phyloP scores from a whole-genome alignment of 2,113 vertebrate genomes.

The Myiopsitta monachus region DNA sequence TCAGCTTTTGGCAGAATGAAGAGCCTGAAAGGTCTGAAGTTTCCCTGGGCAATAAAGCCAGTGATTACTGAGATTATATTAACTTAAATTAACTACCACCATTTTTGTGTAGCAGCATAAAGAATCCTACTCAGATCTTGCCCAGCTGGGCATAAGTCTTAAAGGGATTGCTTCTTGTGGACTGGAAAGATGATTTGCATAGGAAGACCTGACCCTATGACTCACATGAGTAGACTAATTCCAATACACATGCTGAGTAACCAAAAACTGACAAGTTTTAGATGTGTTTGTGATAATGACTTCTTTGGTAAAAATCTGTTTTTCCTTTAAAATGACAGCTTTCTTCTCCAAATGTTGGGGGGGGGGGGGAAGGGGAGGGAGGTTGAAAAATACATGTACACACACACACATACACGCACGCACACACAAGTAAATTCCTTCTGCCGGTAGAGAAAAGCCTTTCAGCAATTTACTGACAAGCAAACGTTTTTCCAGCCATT shows the following conservation, averaged over 20 bases:
- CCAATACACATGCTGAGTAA: not conserved
- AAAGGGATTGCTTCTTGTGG: not conserved
- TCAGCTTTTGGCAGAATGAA: not conserved
- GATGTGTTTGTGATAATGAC: not conserved
- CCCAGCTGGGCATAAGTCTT: not conserved
- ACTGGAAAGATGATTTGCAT: not conserved
- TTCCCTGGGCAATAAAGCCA: slow-evolving; percentile 29
- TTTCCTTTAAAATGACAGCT: not conserved
- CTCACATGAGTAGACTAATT: not conserved
- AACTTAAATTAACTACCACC: not conserved
- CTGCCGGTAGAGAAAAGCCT: not conserved
- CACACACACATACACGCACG: no score
- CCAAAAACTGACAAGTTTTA: not conserved
- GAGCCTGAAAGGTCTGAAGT: not conserved
- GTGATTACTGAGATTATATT: slow-evolving; percentile 27
- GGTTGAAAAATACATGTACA: not conserved
- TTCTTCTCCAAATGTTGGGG: not conserved
- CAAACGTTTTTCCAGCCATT: not conserved
- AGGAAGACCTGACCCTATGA: not conserved
- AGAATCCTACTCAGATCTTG: not conserved
- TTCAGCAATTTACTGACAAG: not conserved
- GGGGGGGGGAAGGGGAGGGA: not conserved
- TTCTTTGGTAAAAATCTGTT: not conserved
- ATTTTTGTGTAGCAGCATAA: not conserved
- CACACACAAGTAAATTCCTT: not conserved